These are phyloP conservation scores for Herpetotheres cachinnans DNA, from an alignment of 2,113 vertebrate species.

Conservation along the genomic window DNA sequence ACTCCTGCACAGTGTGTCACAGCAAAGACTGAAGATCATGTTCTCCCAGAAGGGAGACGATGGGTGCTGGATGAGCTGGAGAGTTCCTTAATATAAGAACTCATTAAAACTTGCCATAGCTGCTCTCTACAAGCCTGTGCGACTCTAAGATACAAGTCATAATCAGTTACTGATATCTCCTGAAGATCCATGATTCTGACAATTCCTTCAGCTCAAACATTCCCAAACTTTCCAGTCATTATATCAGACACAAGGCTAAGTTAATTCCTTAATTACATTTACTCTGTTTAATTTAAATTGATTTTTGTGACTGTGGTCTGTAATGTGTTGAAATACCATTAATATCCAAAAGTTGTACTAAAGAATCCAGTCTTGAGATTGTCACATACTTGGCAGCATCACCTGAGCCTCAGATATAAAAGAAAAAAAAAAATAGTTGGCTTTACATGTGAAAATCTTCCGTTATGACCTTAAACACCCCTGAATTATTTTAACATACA, in stretches of 20 bases:
- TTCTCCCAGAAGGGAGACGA: not conserved
- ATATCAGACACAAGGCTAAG: not conserved
- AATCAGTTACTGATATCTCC: not conserved
- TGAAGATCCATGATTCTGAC: not conserved
- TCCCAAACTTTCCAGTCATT: not conserved
- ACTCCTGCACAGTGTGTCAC: not conserved
- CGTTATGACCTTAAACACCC: not conserved
- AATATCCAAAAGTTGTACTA: not conserved
- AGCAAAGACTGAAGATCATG: not conserved
- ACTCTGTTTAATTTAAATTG: not conserved
- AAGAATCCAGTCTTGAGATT: not conserved
- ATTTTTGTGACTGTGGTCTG: not conserved
- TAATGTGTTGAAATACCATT: not conserved
- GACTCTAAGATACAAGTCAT: not conserved
- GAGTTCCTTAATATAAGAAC: not conserved
- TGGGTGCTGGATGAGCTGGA: not conserved
- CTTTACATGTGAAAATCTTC: not conserved
- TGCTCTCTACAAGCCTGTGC: not conserved
- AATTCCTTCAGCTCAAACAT: not conserved
- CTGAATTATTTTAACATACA: not conserved
- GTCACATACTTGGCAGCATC: not conserved
- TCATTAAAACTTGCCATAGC: not conserved
- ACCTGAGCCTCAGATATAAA: not conserved
- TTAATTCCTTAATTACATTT: not conserved
- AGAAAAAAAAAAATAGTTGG: not conserved